Percentiles rank a stretch among this genome's conserved stretches.
These are phyloP conservation scores for Xylota segnis DNA, from an alignment of 2,888 invertebrate species.

Conservation along the genomic window DNA sequence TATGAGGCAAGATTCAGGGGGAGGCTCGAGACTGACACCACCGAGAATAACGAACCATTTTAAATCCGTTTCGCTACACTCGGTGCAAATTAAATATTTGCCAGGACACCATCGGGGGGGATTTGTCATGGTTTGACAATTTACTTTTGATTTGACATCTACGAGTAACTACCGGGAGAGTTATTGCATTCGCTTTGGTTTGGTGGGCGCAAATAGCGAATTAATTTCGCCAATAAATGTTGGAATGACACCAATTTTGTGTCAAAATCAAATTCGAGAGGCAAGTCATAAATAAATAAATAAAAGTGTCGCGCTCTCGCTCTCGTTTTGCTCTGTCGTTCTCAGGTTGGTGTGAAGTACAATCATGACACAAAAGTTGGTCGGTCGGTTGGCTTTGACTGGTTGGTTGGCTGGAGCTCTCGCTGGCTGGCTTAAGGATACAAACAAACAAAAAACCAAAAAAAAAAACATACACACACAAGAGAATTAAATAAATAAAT, in stretches of 20 bases:
- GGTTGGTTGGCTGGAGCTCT: neutral
- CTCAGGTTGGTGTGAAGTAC: slow-evolving; percentile 61
- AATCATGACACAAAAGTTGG: slow-evolving; percentile 73
- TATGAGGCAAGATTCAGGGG: slow-evolving; percentile 31
- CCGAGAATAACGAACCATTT: slow-evolving; percentile 75
- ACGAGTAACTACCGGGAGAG: slow-evolving; percentile 15
- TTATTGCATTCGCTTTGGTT: slow-evolving; percentile 18
- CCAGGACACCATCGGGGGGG: slow-evolving; percentile 34
- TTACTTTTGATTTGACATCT: slow-evolving; percentile 64
- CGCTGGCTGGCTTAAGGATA: neutral
- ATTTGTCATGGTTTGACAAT: slow-evolving; percentile 72
- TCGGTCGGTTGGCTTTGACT: slow-evolving; percentile 45
- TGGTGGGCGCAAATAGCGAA: slow-evolving; percentile 9
- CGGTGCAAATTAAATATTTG: slow-evolving; percentile 78
- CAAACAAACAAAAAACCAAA: neutral
- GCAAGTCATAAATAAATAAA: slow-evolving; percentile 61
- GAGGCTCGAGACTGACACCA: slow-evolving; percentile 44
- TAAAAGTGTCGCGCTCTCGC: slow-evolving; percentile 16
- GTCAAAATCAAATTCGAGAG: slow-evolving; percentile 40
- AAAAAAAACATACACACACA: no score
- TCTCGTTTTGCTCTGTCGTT: slow-evolving; percentile 5
- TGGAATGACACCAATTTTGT: slow-evolving; percentile 36
- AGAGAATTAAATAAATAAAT: slow-evolving; percentile 73
- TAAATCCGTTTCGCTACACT: slow-evolving; percentile 75
- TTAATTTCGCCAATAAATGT: slow-evolving; percentile 48